Conservation (phyloP, 2,888 invertebrate genomes). For the Hirudinaria manillensis region DNA sequence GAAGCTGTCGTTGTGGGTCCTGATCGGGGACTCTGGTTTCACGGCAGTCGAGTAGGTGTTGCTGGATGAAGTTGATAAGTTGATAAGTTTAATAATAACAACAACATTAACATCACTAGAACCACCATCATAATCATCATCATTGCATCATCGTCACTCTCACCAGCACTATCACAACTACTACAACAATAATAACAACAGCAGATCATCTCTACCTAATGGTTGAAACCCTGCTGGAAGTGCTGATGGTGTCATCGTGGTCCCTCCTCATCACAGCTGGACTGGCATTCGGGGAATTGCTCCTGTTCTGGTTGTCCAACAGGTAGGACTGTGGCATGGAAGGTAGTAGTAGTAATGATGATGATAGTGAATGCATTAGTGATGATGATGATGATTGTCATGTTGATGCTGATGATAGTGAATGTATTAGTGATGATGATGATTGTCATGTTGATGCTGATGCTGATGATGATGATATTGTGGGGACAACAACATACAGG, state of each 20-base stretch:
- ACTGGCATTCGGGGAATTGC: slow-evolving; percentile 17
- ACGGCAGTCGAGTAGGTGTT: slow-evolving; percentile 14
- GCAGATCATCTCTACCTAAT: neutral
- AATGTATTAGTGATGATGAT: no score
- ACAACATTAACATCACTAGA: neutral
- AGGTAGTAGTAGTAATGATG: no score
- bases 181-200: neutral
- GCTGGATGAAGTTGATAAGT: neutral
- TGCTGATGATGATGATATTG: no score
- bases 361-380: no score
- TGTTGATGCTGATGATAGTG: no score
- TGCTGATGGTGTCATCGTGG: slow-evolving; percentile 9
- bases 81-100: neutral
- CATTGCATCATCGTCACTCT: no score
- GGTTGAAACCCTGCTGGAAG: slow-evolving; percentile 3
- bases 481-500: no score
- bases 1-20: slow-evolving; percentile 26
- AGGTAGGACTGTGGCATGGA: slow-evolving; percentile 15
- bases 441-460: no score
- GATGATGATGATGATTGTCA: no score
- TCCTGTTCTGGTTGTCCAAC: neutral
- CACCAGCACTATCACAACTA: neutral
- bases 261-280: slow-evolving; percentile 22
- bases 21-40: slow-evolving; percentile 4
- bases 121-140: neutral